Base-by-base conservation (phyloP, 2,113 vertebrate species). In the Murina feae region DNA sequence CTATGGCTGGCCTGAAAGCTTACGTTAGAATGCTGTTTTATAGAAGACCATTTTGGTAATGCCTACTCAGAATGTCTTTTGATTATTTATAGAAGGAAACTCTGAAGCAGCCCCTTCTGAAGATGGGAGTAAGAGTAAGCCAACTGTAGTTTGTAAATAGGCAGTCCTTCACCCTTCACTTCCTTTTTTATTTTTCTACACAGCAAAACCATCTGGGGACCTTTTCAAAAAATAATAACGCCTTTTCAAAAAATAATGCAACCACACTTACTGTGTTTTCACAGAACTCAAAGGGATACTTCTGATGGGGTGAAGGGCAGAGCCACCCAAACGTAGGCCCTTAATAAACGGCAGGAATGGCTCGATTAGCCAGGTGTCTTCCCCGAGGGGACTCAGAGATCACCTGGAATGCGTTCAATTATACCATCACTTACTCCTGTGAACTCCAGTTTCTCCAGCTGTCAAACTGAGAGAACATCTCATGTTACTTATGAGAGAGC, bases 1-100 rank as follows among this genome's bases (percentile, higher is more conserved):
- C 21, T 92, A 81, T 69, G 28, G 42, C 30, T 92, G 11, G 39
- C 44, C 25, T 63, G 83, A 86, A 85, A 81, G 16, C 25, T 89
- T 87, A 66, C 39, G 90, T 94, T 60, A 78, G 53, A 92, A 79
- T 47, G 86, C 85, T 65, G 60, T 23, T 83, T 76, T 37, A 76
- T 71, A 88, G 60, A 69, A 75, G 69, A 42, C n/a, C 88, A 78
- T 68, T 82, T 91, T 94, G n/a, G 81, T 92, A 94, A 85, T 90
- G n/a, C 51, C 60, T 82, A 37, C 30, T 69, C 66, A 37, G 66
- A 37, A 37, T 69, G 66, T 69, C 35, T 69, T 69, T 37, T 35
- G 28, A 44, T 88, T 63, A 78, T 37, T 85, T 51, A 23, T 23
- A 81, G 5, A 49, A n/a, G 37, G 60, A 16, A 60, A 42, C 11